These are phyloP conservation scores for Potamarius usumacintae DNA, from an alignment of 2,113 vertebrate genomes.

Conservation along the genomic window DNA sequence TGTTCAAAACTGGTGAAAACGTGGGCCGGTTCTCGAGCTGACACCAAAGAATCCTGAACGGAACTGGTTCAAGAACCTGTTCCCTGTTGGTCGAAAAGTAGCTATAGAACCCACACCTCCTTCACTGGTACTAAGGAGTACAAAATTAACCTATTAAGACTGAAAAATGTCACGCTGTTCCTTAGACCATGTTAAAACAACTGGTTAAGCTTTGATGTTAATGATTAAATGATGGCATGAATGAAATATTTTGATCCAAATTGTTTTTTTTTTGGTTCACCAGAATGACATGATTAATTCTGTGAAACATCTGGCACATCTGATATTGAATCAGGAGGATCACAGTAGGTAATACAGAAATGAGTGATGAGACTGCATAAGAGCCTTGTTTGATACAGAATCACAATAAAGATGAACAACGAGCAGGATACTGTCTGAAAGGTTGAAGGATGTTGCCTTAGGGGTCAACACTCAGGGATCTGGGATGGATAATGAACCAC, in stretches of 20 bases:
- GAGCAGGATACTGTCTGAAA: background rate
- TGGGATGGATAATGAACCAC: background rate
- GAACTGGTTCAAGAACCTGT: no score
- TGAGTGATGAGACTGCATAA: background rate
- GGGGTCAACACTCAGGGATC: background rate
- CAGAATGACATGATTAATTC: background rate
- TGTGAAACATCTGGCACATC: conserved; percentile 17
- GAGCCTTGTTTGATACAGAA: background rate
- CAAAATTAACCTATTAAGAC: background rate
- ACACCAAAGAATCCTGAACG: no score
- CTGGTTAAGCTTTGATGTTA: background rate
- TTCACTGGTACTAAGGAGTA: no score
- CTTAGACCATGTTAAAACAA: background rate
- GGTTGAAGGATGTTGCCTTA: background rate
- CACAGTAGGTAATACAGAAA: background rate
- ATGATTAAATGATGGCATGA: background rate
- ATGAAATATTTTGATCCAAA: background rate
- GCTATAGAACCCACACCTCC: no score
- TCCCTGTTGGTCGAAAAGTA: no score
- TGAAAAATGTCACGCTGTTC: background rate
- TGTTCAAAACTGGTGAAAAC: no score
- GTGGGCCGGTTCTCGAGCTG: no score
- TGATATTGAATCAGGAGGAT: background rate
- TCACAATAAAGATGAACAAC: background rate
- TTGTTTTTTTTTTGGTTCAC: background rate